These are phyloP conservation scores for Phylloscopus trochilus DNA, from an alignment of 2,113 vertebrate species.

Conservation along the genomic window DNA sequence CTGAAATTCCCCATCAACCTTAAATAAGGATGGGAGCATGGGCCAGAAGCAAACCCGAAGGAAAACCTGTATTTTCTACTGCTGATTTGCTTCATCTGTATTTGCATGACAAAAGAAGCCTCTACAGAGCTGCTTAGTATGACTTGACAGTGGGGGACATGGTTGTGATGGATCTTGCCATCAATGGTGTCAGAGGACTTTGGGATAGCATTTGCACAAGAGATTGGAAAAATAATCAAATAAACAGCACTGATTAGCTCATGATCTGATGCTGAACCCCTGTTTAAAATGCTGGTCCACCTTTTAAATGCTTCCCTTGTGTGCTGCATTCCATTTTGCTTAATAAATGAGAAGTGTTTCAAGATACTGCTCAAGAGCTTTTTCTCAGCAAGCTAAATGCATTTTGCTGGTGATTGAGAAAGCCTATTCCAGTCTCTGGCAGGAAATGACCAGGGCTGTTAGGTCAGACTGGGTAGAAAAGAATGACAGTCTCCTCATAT, in stretches of 20 bases:
- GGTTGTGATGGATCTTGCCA: neutral
- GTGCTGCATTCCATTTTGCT: conserved; percentile 64
- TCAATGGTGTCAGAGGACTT: neutral
- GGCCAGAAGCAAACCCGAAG: neutral
- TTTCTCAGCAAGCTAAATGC: conserved; percentile 63
- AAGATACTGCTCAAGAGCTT: conserved; percentile 59
- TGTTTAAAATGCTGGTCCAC: conserved; percentile 46
- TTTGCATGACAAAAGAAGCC: neutral
- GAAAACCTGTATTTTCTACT: neutral
- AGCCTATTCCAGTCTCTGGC: conserved; percentile 27
- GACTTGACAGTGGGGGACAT: neutral
- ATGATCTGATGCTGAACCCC: conserved; percentile 18
- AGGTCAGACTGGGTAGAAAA: conserved; percentile 47
- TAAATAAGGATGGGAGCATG: neutral
- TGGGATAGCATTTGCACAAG: neutral
- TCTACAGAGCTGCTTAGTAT: neutral
- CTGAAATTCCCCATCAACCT: neutral
- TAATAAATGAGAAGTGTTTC: conserved; percentile 67
- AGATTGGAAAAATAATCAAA: neutral
- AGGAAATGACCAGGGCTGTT: conserved; percentile 65
- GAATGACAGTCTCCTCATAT: conserved; percentile 39
- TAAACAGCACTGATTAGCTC: neutral
- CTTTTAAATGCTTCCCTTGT: conserved; percentile 44
- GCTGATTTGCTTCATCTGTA: neutral
- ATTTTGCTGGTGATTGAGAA: conserved; percentile 60